Evolutionary conservation across 2,888 invertebrate genomes (phyloP).

Genomic region (Dryococelus australis): DNA sequence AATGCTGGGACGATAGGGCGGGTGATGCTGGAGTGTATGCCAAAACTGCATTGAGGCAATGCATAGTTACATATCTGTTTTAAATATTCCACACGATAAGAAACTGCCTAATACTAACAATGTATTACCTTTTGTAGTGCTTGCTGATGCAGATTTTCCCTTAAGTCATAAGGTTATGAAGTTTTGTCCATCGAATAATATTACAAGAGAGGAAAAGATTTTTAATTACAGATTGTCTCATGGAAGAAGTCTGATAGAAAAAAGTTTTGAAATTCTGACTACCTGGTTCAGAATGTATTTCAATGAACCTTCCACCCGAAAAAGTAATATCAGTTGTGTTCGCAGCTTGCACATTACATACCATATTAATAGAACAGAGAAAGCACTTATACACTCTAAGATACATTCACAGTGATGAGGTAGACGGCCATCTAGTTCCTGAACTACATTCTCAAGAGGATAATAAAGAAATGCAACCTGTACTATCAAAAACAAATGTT

Average conservation of each 20-base stretch:
- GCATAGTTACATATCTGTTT: conserved; percentile 29
- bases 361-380: conserved; percentile 35
- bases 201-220: conserved; percentile 38
- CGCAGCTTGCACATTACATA: conserved; percentile 40
- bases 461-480: not conserved
- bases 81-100: conserved; percentile 23
- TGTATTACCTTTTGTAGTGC: conserved; percentile 33
- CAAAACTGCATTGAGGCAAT: conserved; percentile 32
- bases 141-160: conserved; percentile 41
- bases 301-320: conserved; percentile 42
- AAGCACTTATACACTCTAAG: not conserved
- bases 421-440: conserved; percentile 9
- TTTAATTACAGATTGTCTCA: conserved; percentile 43
- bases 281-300: conserved; percentile 43
- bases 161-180: conserved; percentile 39
- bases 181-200: conserved; percentile 24
- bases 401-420: not conserved
- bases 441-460: conserved; percentile 3
- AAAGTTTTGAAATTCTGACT: conserved; percentile 44
- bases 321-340: conserved; percentile 37
- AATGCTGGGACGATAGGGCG: conserved; percentile 48
- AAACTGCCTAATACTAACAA: conserved; percentile 34
- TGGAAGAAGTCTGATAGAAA: conserved; percentile 42
- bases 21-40: conserved; percentile 46
- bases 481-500: not conserved